Evolutionary conservation across 2,113 vertebrate genomes (phyloP), one percentile per base, ranked within the genome.

Genomic region (Atrichornis clamosus): DNA sequence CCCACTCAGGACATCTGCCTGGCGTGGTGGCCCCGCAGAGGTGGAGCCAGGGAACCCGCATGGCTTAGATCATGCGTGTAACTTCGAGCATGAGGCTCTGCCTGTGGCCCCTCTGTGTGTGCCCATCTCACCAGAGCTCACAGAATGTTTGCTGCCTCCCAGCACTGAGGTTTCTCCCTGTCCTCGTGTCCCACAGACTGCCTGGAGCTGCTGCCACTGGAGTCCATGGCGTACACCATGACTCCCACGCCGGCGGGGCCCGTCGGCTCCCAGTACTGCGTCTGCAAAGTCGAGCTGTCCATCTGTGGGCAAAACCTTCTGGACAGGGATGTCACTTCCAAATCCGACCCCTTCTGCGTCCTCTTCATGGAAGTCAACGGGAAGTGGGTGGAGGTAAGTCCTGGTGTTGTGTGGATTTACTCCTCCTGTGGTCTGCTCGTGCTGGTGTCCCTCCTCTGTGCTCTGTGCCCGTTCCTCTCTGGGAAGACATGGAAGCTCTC

Each of bases 301-400:
- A 97, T 99, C 77, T 98, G 98, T 0, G 99, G 99, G 44, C 96
- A 98, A 56, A 99, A 96, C 96, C 98, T 99, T 53, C 98, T 99
- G 93, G 99, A 99, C 96, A 98, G 99, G 52, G 99, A 99, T 18
- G 99, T 99, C 87, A 99, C 99, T 59, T 99, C 99, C 95, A 99
- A 99, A 97, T 99, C 99, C 0, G 99, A 99, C 96, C 99, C 99
- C 2, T 99, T 99, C 98, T 99, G 99, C 3, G 99, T 99, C 84
- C 98, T 99, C 83, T 99, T 99, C 96, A 97, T 98, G 58, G 99
- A 99, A 93, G 98, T 98, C 84, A 98, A 99, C 0, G 98, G 98
- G 84, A 99, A 99, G 96, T 99, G 99, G 99, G 98, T 98, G 69
- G 99, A 99, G 99, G 99, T 99, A 97, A 98, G 98, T 41, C 44